These are phyloP conservation scores for Caenorhabditis panamensis DNA, from an alignment of 2,888 invertebrate genomes.

Conservation along the genomic window DNA sequence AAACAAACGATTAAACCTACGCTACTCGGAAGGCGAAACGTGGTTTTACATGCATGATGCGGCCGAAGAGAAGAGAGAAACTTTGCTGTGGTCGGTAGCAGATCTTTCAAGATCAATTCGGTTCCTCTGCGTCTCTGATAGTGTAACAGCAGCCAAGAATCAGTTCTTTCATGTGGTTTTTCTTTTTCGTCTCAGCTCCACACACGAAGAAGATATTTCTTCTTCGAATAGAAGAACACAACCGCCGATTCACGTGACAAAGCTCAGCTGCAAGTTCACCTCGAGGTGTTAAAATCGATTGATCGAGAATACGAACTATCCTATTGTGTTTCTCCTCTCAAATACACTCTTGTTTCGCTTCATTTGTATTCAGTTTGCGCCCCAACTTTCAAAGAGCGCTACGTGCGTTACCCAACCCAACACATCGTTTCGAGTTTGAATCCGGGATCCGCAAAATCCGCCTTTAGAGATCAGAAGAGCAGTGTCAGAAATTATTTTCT, in stretches of 20 bases:
- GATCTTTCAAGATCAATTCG: slow-evolving; percentile 21
- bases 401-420: too few relatives aligned
- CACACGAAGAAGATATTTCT: neutral
- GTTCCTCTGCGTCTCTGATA: neutral
- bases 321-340: neutral
- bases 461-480: neutral
- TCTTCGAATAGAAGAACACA: slow-evolving; percentile 9
- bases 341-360: neutral
- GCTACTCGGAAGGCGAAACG: neutral
- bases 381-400: too few relatives aligned
- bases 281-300: slow-evolving; percentile 2
- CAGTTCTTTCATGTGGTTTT: slow-evolving; percentile 22
- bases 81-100: neutral
- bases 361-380: too few relatives aligned
- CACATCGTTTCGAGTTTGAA: too few relatives aligned
- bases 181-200: slow-evolving; percentile 2
- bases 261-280: neutral
- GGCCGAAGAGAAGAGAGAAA: neutral
- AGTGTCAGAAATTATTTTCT: neutral
- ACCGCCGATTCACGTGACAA: slow-evolving; percentile 18
- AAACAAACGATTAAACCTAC: slow-evolving; percentile 5
- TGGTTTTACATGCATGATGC: neutral
- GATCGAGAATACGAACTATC: neutral
- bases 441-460: neutral
- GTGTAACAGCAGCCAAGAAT: neutral